Evolutionary conservation across 2,888 invertebrate species (phyloP), one percentile per base, ranked within the genome.

Genomic region (Gymnoscelis rufifasciata): DNA sequence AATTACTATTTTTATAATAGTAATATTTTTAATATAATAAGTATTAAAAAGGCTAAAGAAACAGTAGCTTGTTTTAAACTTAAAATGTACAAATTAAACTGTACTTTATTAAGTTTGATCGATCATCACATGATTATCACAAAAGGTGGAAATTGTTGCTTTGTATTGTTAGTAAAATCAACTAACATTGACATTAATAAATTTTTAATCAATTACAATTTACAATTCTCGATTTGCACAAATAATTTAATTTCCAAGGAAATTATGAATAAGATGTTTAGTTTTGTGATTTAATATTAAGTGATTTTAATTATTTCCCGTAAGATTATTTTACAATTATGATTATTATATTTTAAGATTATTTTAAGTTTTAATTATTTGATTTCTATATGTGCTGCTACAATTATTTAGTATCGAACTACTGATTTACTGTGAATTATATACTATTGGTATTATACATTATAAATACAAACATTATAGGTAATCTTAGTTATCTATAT

Each of bases 221-320:
- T 43, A 46, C 23, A 35, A 35, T 23, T 42, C 13, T 36, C 38
- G 35, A 51, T 48, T 15, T 40, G 63, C 63, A 66, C 64, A 66
- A 64, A 59, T 51, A 55, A 49, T 48, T 51, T 47, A 47, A 57
- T 58, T 56, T 56, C 51, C 55, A 59, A 62, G 54, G 60, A 59
- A 60, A 44, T 50, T 48, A 67, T 44, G 41, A 51, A 46, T 50
- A n/a, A n/a, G 60, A 52, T 57, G 51, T 54, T 58, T 60, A 57
- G 57, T 62, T 63, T 56, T 64, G 64, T 63, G 61, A 66, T 66
- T 65, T 60, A 60, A 44, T 51, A 39, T 51, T 61, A 54, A 64
- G 59, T 59, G 40, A 44, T 49, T 48, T 54, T 49, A 50, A 42
- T 41, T 38, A 56, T 51, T 56, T 59, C 55, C 52, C 51, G 57